These are phyloP conservation scores for Pandemis heparana DNA, from an alignment of 2,888 invertebrate genomes.

Conservation along the genomic window DNA sequence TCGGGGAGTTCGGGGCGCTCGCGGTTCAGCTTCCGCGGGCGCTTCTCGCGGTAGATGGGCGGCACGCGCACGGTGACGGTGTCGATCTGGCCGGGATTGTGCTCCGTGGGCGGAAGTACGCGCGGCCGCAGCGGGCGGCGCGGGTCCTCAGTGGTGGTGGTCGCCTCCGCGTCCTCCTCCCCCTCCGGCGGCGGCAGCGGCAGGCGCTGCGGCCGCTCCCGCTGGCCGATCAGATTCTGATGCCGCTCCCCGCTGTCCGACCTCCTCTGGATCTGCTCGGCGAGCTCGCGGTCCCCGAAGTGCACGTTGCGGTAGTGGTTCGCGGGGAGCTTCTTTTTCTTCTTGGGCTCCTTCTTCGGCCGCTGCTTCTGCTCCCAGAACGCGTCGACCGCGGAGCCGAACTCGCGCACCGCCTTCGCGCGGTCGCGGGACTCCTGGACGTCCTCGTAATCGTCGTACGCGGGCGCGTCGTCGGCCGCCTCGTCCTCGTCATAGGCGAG, in stretches of 20 bases:
- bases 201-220: constrained; percentile 57
- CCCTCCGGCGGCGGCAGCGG: constrained; percentile 54
- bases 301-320: constrained; percentile 76
- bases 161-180: constrained; percentile 70
- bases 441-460: constrained; percentile 76
- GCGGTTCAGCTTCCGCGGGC: constrained; percentile 76
- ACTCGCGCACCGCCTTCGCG: constrained; percentile 66
- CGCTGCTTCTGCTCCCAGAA: constrained; percentile 74
- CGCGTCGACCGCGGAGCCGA: constrained; percentile 73
- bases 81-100: constrained; percentile 80
- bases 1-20: constrained; percentile 59
- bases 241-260: constrained; percentile 53
- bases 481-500: constrained; percentile 67
- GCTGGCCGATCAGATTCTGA: constrained; percentile 63
- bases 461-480: constrained; percentile 52
- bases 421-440: constrained; percentile 73
- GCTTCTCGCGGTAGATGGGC: constrained; percentile 77
- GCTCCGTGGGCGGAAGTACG: constrained; percentile 80
- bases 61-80: constrained; percentile 82
- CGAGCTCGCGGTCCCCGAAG: constrained; percentile 73
- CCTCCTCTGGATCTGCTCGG: constrained; percentile 55
- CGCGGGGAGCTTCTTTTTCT: constrained; percentile 54
- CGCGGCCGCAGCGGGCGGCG: constrained; percentile 70
- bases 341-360: constrained; percentile 27
- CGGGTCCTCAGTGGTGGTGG: constrained; percentile 80